Evolutionary conservation across 2,797 vertebrate species (phyloP).

Genomic region (Numenius phaeopus): DNA sequence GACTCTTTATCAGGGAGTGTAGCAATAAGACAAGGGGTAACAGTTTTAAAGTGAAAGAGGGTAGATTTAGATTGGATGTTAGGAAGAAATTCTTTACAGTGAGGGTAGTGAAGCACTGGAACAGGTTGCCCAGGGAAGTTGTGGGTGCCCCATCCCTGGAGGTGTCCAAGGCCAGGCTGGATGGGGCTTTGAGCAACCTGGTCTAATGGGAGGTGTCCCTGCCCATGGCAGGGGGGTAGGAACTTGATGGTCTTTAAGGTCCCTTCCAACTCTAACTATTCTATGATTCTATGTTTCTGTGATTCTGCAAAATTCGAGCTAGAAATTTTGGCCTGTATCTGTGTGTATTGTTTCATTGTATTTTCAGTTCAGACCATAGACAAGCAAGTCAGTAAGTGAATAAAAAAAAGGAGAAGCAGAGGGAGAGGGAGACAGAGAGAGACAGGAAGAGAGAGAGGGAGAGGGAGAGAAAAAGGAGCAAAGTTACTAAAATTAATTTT

Average conservation of each 20-base stretch:
- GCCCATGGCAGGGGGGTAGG: neutral
- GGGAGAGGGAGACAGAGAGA: neutral
- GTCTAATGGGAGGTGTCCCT: neutral
- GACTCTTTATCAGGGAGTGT: neutral
- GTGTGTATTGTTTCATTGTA: neutral
- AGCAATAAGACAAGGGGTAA: neutral
- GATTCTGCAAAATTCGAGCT: neutral
- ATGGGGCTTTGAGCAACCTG: neutral
- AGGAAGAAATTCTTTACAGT: neutral
- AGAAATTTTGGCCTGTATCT: neutral
- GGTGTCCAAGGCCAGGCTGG: neutral
- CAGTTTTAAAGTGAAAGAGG: neutral
- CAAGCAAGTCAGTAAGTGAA: neutral
- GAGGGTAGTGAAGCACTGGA: neutral
- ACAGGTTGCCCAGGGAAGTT: neutral
- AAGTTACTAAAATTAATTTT: neutral
- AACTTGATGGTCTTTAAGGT: neutral
- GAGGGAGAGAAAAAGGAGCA: neutral
- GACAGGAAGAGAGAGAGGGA: no score
- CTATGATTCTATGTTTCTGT: neutral
- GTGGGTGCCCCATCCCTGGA: neutral
- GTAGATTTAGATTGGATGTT: neutral
- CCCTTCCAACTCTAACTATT: neutral
- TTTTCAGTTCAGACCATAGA: neutral
- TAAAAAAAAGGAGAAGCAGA: neutral